These are phyloP conservation scores for Lordiphosa fenestrarum DNA, from an alignment of 2,888 invertebrate species.

Conservation along the genomic window DNA sequence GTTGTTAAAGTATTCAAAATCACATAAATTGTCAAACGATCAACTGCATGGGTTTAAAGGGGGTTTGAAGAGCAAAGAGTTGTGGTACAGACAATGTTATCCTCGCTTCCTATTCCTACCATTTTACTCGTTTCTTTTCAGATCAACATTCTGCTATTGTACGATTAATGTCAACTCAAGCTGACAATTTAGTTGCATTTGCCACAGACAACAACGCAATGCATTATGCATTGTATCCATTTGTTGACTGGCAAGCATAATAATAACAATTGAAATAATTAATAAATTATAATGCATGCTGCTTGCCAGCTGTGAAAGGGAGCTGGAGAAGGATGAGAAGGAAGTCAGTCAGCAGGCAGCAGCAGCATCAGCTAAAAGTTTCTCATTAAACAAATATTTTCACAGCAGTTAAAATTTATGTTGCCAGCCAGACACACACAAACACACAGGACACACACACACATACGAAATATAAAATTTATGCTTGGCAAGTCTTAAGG, in stretches of 20 bases:
- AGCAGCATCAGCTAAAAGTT: constrained; percentile 63
- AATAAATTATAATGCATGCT: constrained; percentile 64
- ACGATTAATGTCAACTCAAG: constrained; percentile 27
- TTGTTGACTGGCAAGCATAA: constrained; percentile 37
- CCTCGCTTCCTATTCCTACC: too few relatives aligned
- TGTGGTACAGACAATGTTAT: too few relatives aligned
- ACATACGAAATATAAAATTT: constrained; percentile 58
- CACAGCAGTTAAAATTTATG: constrained; percentile 75
- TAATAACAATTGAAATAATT: constrained; percentile 69
- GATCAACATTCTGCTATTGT: too few relatives aligned
- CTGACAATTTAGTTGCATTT: constrained; percentile 4
- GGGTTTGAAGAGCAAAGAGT: too few relatives aligned
- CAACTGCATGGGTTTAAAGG: too few relatives aligned
- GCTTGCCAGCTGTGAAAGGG: constrained; percentile 1
- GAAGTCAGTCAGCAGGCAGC: constrained; percentile 25
- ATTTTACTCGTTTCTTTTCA: too few relatives aligned
- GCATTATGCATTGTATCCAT: constrained; percentile 19
- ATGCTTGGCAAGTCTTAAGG: constrained; percentile 42
- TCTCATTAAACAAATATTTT: constrained; percentile 76
- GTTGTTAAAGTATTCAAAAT: too few relatives aligned
- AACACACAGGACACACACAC: constrained; percentile 24
- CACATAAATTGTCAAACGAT: too few relatives aligned
- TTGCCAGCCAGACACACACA: constrained; percentile 35
- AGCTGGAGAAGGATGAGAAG: constrained; percentile 13
- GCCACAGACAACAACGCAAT: constrained; percentile 1